A percentile compares a stretch with the other conserved stretches of the same genome.
Evolutionary conservation across 2,113 vertebrate genomes (phyloP).

Genomic region (Myrmophylax atrothorax): DNA sequence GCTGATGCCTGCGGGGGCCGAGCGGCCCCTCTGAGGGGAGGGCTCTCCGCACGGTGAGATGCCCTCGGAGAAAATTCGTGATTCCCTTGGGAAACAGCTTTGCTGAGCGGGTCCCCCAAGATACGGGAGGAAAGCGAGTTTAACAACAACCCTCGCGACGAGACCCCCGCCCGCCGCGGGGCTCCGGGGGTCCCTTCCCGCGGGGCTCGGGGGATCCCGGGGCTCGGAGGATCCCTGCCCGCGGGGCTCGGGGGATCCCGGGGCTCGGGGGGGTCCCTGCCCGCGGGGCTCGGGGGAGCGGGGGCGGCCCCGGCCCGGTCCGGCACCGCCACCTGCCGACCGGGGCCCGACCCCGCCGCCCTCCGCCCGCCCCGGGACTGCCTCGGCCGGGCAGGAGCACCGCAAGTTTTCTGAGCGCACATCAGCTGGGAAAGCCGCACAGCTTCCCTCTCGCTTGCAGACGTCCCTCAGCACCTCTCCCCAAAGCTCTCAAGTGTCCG

Average conservation of each 20-base stretch:
- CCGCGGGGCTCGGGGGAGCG: not conserved
- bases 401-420: not conserved
- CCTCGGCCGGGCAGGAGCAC: not conserved
- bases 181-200: not conserved
- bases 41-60: fast-evolving
- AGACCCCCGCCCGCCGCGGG: not conserved
- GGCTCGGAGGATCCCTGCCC: too few species aligned
- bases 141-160: fast-evolving
- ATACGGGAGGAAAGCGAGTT: fast-evolving
- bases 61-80: not conserved
- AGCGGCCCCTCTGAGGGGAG: not conserved
- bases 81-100: fast-evolving
- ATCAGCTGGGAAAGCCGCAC: not conserved
- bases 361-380: not conserved
- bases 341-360: not conserved
- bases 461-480: not conserved
- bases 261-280: too few species aligned
- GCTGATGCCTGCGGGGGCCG: fast-evolving
- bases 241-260: too few species aligned
- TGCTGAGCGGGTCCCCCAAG: fast-evolving
- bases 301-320: constrained; percentile 27
- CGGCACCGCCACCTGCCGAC: constrained; percentile 58
- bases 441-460: fast-evolving
- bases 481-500: fast-evolving
- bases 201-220: too few species aligned